Percentiles rank a stretch among this genome's conserved stretches.
These are phyloP conservation scores for Takifugu rubripes DNA, from an alignment of 2,797 vertebrate species.

Conservation along the genomic window DNA sequence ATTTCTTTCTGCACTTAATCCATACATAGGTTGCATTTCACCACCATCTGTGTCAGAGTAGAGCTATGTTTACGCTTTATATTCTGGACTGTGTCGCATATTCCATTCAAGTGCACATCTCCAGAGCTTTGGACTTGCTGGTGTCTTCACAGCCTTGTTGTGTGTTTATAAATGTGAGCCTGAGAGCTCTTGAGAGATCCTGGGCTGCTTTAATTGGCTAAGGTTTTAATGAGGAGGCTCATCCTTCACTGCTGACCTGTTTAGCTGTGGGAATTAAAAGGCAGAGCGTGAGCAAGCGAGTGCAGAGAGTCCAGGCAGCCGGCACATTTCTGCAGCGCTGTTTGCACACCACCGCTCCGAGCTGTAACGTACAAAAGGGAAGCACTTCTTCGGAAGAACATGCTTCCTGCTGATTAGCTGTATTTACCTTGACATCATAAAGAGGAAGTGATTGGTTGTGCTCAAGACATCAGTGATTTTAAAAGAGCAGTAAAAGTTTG, in stretches of 20 bases:
- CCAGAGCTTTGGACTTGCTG: slow-evolving; percentile 44
- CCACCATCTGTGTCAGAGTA: slow-evolving; percentile 12
- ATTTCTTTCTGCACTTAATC: no score
- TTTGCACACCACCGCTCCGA: slow-evolving; percentile 40
- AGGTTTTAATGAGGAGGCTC: slow-evolving; percentile 73
- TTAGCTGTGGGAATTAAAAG: slow-evolving; percentile 69
- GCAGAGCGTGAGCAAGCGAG: slow-evolving; percentile 53
- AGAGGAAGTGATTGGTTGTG: slow-evolving; percentile 53
- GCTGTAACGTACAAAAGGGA: slow-evolving; percentile 41
- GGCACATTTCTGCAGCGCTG: slow-evolving; percentile 17
- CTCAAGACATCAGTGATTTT: slow-evolving; percentile 46
- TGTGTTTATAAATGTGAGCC: slow-evolving; percentile 70
- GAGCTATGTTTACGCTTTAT: slow-evolving; percentile 38
- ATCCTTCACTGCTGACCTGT: slow-evolving; percentile 76
- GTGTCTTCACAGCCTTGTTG: slow-evolving; percentile 50
- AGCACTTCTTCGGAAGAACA: slow-evolving; percentile 39
- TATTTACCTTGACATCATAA: slow-evolving; percentile 26
- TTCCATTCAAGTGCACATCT: slow-evolving; percentile 13
- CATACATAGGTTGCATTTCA: no score
- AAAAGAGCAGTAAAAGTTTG: slow-evolving; percentile 48
- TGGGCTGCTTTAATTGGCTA: slow-evolving; percentile 77
- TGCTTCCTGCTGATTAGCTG: slow-evolving; percentile 67
- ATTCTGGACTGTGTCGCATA: not conserved
- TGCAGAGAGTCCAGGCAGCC: slow-evolving; percentile 45
- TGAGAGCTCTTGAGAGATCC: slow-evolving; percentile 68